Evolutionary conservation across 2,888 invertebrate genomes (phyloP).

Genomic region (Thyatira batis): DNA sequence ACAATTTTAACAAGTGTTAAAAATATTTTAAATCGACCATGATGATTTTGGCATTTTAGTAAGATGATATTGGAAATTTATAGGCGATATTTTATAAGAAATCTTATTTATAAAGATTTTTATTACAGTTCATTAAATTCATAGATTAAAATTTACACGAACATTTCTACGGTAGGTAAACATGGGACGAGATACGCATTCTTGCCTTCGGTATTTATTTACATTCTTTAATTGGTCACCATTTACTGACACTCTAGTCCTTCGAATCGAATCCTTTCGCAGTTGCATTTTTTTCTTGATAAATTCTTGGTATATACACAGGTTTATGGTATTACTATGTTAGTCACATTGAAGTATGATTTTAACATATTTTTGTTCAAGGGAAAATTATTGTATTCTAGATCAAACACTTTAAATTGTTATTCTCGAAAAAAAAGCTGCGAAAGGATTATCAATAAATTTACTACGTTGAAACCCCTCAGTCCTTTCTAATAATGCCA

Average conservation of each 20-base stretch:
- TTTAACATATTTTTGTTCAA: too few species aligned
- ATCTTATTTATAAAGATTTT: background rate
- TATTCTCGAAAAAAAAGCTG: too few species aligned
- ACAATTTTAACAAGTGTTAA: background rate
- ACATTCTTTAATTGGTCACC: conserved; percentile 2
- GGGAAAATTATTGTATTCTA: too few species aligned
- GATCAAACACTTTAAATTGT: background rate
- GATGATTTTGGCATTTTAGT: background rate
- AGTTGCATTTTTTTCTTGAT: background rate
- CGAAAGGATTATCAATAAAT: background rate
- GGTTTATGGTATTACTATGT: too few species aligned
- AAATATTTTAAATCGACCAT: background rate
- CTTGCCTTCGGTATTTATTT: background rate
- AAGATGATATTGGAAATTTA: background rate
- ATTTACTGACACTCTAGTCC: conserved; percentile 1
- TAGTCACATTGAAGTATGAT: too few species aligned
- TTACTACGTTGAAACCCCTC: background rate
- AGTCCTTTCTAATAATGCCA: background rate
- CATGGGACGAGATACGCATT: background rate
- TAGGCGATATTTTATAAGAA: background rate
- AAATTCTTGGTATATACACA: too few species aligned
- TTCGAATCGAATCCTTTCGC: background rate
- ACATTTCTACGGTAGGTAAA: background rate
- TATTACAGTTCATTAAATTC: background rate
- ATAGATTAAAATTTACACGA: background rate